Evolutionary conservation across 2,113 vertebrate species (phyloP).

Genomic region (Neolamprologus sp.): DNA sequence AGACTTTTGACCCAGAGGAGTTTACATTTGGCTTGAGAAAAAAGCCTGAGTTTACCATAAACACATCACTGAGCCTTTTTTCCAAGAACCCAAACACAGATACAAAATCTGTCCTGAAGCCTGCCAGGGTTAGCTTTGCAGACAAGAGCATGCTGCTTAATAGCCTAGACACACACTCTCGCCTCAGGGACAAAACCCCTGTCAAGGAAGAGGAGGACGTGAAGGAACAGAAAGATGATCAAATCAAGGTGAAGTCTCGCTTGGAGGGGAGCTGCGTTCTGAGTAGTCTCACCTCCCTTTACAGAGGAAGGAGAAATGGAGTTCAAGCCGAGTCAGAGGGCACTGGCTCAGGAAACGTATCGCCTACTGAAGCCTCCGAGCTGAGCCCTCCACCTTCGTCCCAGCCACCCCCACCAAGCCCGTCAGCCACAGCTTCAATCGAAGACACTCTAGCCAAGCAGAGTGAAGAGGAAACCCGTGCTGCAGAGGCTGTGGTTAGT

Average conservation of each 20-base stretch:
- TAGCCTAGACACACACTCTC: constrained; percentile 60
- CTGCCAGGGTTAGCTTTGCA: constrained; percentile 75
- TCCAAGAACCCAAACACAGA: constrained; percentile 75
- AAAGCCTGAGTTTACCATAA: constrained; percentile 50
- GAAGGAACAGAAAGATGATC: constrained; percentile 40
- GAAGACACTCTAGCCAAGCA: constrained; percentile 9
- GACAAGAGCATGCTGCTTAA: constrained; percentile 81
- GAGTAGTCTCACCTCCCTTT: constrained; percentile 70
- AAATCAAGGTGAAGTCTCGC: constrained; percentile 71
- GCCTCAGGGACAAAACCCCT: constrained; percentile 47
- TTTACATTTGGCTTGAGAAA: constrained; percentile 86
- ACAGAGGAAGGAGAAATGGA: constrained; percentile 56
- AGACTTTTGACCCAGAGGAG: constrained; percentile 81
- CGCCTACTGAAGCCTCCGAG: constrained; percentile 35
- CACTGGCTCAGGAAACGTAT: constrained; percentile 34
- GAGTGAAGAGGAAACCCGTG: constrained; percentile 13
- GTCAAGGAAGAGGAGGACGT: not conserved
- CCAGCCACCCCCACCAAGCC: not conserved
- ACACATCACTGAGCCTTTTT: constrained; percentile 42
- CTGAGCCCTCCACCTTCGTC: not conserved
- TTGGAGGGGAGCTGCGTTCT: constrained; percentile 84
- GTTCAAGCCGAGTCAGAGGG: constrained; percentile 49
- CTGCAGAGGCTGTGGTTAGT: constrained; percentile 34
- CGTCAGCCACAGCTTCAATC: not conserved
- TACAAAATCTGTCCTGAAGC: constrained; percentile 65